Percentiles rank a stretch among this genome's conserved stretches.
phyloP scores from a whole-genome alignment of 2,797 vertebrate genomes.

The Gadopsis marmoratus region DNA sequence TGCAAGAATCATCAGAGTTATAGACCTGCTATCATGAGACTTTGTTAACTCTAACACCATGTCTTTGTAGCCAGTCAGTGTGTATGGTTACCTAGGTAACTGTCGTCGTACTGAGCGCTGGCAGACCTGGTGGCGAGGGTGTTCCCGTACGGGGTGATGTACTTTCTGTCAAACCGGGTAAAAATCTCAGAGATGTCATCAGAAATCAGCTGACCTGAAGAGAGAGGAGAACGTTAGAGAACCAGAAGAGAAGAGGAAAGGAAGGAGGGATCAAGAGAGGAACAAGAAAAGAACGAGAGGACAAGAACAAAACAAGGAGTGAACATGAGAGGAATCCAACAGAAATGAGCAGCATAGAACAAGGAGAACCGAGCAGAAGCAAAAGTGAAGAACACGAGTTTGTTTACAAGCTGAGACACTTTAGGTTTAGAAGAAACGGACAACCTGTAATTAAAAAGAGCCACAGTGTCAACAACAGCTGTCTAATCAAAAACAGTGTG shows the following conservation, averaged over 20 bases:
- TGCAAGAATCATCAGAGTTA: no score
- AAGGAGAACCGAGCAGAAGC: neutral
- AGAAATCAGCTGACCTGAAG: constrained; percentile 94
- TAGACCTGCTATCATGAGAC: no score
- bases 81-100: constrained; percentile 90
- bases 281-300: neutral
- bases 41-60: no score
- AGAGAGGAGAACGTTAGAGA: neutral
- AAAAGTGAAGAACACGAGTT: neutral
- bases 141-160: constrained; percentile 83
- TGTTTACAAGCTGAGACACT: constrained; percentile 33
- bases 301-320: no score
- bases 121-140: constrained; percentile 91
- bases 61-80: neutral
- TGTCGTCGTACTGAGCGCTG: constrained; percentile 93
- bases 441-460: constrained; percentile 47
- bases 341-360: neutral
- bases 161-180: constrained; percentile 71
- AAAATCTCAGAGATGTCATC: constrained; percentile 93
- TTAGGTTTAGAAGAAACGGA: constrained; percentile 31
- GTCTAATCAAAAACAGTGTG: constrained; percentile 60
- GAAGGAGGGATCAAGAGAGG: no score
- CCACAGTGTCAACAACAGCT: constrained; percentile 34
- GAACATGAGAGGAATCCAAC: no score
- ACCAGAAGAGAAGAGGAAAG: neutral